These are phyloP conservation scores for Tetranychus piercei DNA, from an alignment of 2,888 invertebrate genomes.

Conservation along the genomic window DNA sequence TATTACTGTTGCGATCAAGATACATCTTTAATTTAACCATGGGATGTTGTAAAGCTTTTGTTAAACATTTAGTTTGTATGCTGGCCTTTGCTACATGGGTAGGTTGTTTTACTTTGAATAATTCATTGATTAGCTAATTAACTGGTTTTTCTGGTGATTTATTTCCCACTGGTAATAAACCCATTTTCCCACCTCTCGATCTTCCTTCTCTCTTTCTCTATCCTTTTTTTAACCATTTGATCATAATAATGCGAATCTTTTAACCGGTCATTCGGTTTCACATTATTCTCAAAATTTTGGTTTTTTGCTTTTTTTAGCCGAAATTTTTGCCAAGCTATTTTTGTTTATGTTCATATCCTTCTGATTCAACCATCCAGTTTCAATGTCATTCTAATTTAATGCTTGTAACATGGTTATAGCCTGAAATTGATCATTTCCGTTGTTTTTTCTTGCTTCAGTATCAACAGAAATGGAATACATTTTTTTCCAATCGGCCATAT, in stretches of 20 bases:
- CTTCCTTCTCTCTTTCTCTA: not conserved
- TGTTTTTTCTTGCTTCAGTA: not conserved
- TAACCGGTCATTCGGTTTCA: not conserved
- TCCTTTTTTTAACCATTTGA: not conserved
- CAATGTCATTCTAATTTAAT: not conserved
- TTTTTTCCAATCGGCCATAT: not conserved
- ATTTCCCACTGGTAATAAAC: too few species aligned
- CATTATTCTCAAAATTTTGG: not conserved
- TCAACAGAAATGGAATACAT: not conserved
- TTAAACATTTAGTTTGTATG: slow-evolving; percentile 16
- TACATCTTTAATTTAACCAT: not conserved
- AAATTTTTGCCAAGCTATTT: not conserved
- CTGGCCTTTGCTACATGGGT: slow-evolving; percentile 17
- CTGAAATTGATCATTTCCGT: not conserved
- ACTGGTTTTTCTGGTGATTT: too few species aligned
- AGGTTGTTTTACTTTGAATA: slow-evolving; percentile 2
- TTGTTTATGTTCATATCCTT: not conserved
- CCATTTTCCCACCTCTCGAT: not conserved
- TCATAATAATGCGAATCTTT: not conserved
- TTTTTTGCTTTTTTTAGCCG: not conserved
- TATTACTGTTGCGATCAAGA: not conserved
- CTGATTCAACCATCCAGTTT: not conserved
- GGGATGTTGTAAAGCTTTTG: slow-evolving; percentile 15
- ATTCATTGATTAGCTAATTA: not conserved
- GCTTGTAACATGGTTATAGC: not conserved